A percentile compares a stretch with the other conserved stretches of the same genome.
phyloP scores from a whole-genome alignment of 2,888 invertebrate genomes.

The Drosophila leonis region DNA sequence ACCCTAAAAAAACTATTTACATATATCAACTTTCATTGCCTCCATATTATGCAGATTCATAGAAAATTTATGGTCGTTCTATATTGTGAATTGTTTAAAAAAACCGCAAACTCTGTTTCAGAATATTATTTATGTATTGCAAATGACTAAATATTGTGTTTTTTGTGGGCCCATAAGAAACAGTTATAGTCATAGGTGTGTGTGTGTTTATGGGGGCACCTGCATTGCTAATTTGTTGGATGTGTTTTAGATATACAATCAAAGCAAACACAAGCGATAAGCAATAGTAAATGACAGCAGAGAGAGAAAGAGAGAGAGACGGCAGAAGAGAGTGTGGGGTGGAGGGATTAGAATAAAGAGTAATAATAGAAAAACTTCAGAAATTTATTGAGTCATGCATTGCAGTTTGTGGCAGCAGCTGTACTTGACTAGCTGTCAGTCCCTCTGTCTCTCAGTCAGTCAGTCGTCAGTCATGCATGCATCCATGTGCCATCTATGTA shows the following conservation, averaged over 20 bases:
- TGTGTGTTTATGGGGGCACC: neutral
- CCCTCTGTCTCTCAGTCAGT: too few relatives aligned
- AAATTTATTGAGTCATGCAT: constrained; percentile 21
- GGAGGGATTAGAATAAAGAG: neutral
- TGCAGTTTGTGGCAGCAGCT: constrained; percentile 14
- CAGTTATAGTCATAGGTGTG: too few relatives aligned
- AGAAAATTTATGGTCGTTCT: too few relatives aligned
- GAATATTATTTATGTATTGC: neutral
- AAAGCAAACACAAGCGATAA: constrained; percentile 1
- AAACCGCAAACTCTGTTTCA: neutral
- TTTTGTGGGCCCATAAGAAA: too few relatives aligned
- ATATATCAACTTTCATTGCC: too few relatives aligned
- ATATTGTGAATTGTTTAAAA: too few relatives aligned
- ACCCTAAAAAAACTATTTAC: too few relatives aligned
- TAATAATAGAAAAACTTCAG: neutral
- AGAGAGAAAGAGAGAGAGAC: neutral
- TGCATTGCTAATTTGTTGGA: neutral
- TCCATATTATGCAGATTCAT: too few relatives aligned
- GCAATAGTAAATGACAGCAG: neutral
- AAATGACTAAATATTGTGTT: neutral
- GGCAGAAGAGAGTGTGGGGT: neutral
- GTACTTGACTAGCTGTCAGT: neutral
- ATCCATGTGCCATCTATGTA: neutral
- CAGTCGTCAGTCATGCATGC: too few relatives aligned
- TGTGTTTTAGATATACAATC: neutral